These are phyloP conservation scores for Andricus curvator DNA, from an alignment of 2,888 invertebrate species.

Conservation along the genomic window DNA sequence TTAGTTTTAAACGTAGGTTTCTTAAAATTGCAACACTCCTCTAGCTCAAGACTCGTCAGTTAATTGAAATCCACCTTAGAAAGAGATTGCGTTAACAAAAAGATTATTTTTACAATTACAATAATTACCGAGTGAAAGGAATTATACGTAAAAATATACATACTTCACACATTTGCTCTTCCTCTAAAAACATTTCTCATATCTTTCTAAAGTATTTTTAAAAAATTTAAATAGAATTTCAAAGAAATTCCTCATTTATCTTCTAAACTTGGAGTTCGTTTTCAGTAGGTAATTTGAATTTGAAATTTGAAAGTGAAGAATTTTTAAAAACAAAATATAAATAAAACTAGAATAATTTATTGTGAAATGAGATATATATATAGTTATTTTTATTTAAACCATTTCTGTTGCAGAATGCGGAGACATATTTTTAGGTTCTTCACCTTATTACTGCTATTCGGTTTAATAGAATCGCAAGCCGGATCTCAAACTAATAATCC, in stretches of 20 bases:
- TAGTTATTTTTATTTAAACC: background rate
- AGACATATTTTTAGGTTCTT: background rate
- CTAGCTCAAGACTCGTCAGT: conserved; percentile 20
- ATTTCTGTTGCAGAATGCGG: conserved; percentile 29
- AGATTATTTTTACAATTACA: conserved; percentile 8
- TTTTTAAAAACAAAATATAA: too few species aligned
- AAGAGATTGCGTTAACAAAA: conserved; percentile 19
- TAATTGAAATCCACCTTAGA: conserved; percentile 29
- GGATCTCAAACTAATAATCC: background rate
- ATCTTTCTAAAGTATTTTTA: too few species aligned
- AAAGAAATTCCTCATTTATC: too few species aligned
- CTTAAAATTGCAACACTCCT: conserved; percentile 35
- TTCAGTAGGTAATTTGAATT: too few species aligned
- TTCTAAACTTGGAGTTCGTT: too few species aligned
- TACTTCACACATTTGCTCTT: background rate
- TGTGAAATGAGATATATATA: too few species aligned
- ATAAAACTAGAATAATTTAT: too few species aligned
- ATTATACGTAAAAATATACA: background rate
- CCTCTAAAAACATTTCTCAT: background rate
- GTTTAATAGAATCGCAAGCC: background rate
- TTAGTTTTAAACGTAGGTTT: conserved; percentile 10
- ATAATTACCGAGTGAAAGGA: conserved; percentile 22
- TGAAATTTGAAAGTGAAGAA: too few species aligned
- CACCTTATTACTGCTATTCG: background rate
- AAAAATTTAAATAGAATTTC: too few species aligned